Conservation (phyloP, 2,797 vertebrate species). For the Propithecus perrieri region DNA sequence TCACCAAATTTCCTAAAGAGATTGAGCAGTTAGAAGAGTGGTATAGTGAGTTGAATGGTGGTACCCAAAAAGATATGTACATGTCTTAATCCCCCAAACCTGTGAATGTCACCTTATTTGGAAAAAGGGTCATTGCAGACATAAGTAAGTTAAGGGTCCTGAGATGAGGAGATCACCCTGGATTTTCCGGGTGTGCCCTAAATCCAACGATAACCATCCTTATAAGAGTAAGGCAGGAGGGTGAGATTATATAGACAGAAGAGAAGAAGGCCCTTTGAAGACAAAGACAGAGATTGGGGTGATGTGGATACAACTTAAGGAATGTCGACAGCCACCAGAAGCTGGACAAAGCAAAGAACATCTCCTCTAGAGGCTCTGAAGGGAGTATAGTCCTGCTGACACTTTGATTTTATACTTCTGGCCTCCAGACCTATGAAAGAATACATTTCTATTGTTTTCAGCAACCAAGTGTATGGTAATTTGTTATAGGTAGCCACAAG, state of each 20-base stretch:
- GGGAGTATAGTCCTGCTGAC: not conserved
- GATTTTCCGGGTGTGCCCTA: not conserved
- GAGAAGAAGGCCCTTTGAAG: not conserved
- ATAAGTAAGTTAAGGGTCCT: not conserved
- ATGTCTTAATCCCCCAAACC: not conserved
- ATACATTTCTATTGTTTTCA: conserved; percentile 7
- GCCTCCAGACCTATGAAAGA: not conserved
- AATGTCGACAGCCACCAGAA: not conserved
- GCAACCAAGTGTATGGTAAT: not conserved
- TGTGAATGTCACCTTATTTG: not conserved
- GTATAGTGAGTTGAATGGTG: not conserved
- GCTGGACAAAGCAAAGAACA: not conserved
- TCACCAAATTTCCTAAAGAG: not conserved
- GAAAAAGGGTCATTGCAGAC: not conserved
- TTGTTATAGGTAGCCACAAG: not conserved
- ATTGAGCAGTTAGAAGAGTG: not conserved
- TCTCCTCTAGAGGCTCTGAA: not conserved
- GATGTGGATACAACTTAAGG: not conserved
- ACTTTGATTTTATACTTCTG: not conserved
- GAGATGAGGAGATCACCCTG: not conserved
- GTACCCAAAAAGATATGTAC: not conserved
- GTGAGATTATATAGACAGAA: not conserved
- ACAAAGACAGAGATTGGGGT: not conserved
- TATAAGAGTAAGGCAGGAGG: not conserved
- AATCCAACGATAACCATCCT: not conserved